Base-by-base conservation (phyloP, 2,797 vertebrate genomes). In the Oophaga sylvatica region DNA sequence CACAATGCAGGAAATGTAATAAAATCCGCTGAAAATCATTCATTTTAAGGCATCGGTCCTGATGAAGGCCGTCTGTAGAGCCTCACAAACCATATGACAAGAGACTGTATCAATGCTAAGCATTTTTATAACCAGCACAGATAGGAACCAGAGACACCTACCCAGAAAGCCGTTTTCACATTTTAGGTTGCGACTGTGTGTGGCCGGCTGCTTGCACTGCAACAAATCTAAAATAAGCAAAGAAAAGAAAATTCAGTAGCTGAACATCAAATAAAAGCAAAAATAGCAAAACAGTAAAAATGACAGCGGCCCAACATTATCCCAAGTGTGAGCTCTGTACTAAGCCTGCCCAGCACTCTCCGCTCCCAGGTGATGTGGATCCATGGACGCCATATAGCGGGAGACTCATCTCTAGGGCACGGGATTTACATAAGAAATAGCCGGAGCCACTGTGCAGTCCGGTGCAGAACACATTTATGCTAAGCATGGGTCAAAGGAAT, bases 151-250 rank as follows among this genome's bases (percentile, higher is more conserved):
- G 59, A 12, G 22, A 11, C 82, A 84, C 82, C 82, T 84, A 84
- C 70, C 70, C 68, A 75, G 70, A 75, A 84, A 84, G 82, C 82
- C 70, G 70, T 75, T 84, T 75, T 75, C 82, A 84, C 82, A 84
- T 84, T 75, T 75, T 84, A 75, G 82, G 82, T 35, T 75, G 82
- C 82, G 82, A 45, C 68, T 60, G 68, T 84, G 68, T 60, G 82
- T 84, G 68, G 82, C 57, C n/a, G 67, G 53, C 31, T 45, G 82
- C 82, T 84, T 84, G 82, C 82, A 84, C 56, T 84, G 67, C 82
- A 84, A 63, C 35, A 76, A 71, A 83, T 83, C 81, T 83, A 83
- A 83, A 83, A 83, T 3, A 71, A 83, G 81, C 48, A 83, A 71
- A 83, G 31, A 35, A 68, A 56, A 70, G 22, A 82, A 20, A 48